phyloP scores from a whole-genome alignment of 2,888 invertebrate species.

The Spilarctia lutea region DNA sequence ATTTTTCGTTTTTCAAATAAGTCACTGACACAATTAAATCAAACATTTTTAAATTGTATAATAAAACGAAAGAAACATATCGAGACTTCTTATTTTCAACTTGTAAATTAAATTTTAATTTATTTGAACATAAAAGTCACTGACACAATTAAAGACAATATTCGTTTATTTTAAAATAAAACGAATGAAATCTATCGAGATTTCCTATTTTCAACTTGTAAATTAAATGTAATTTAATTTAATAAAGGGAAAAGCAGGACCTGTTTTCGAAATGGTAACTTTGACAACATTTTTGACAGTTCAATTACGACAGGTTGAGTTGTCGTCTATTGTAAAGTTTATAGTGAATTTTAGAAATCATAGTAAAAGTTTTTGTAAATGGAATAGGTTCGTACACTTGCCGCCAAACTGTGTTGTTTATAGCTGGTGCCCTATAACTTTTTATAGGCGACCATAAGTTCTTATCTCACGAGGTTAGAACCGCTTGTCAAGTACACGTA shows the following conservation, averaged over 20 bases:
- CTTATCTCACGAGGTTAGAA: constrained; percentile 72
- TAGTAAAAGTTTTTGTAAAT: constrained; percentile 43
- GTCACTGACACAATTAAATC: background rate
- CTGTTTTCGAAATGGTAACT: constrained; percentile 43
- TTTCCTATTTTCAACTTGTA: background rate
- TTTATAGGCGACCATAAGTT: constrained; percentile 27
- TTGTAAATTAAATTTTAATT: background rate
- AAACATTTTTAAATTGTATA: too few relatives aligned
- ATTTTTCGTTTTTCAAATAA: constrained; percentile 10
- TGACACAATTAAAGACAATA: too few relatives aligned
- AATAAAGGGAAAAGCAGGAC: background rate
- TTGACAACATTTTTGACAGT: constrained; percentile 43
- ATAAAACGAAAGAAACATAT: too few relatives aligned
- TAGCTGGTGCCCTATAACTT: constrained; percentile 22
- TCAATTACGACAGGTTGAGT: constrained; percentile 44
- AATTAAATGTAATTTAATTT: background rate
- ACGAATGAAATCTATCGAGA: too few relatives aligned
- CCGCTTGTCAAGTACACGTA: constrained; percentile 82
- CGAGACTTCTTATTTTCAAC: background rate
- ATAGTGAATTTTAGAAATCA: constrained; percentile 37
- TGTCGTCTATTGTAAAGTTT: constrained; percentile 49
- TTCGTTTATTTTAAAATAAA: too few relatives aligned
- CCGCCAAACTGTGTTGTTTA: constrained; percentile 22
- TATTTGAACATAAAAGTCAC: too few relatives aligned
- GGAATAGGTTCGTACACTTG: constrained; percentile 30